A percentile compares a stretch with the other conserved stretches of the same genome.
These are phyloP conservation scores for Pogonognathellus flavescens DNA, from an alignment of 1,140 invertebrate genomes.

Conservation along the genomic window DNA sequence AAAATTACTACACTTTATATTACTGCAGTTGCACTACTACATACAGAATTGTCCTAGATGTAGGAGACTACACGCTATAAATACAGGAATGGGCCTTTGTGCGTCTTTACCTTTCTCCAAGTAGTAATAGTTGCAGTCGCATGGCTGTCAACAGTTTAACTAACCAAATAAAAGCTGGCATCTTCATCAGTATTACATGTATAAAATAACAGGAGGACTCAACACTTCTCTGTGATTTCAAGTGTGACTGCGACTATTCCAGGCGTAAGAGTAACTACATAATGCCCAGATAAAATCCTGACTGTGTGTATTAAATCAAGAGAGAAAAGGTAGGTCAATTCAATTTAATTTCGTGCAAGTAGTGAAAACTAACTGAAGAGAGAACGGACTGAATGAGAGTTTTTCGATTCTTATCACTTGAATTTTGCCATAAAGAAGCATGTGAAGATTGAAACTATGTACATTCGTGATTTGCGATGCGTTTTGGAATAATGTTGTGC, in stretches of 20 bases:
- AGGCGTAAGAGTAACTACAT: too few species aligned
- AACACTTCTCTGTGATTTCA: not conserved
- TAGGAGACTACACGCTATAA: too few species aligned
- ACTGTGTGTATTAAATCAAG: too few species aligned
- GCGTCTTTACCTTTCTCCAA: too few species aligned
- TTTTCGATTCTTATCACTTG: not conserved
- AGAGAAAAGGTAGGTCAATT: constrained; percentile 27
- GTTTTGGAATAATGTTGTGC: not conserved
- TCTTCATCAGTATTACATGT: not conserved
- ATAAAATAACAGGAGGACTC: too few species aligned
- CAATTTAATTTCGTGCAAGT: not conserved
- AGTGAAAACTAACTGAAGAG: not conserved
- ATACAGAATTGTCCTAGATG: too few species aligned
- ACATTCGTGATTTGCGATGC: not conserved
- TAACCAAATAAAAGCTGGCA: constrained; percentile 12
- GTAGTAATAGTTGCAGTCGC: too few species aligned
- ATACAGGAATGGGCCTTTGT: too few species aligned
- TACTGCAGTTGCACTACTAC: too few species aligned
- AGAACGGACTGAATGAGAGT: not conserved
- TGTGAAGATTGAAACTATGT: not conserved
- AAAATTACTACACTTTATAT: too few species aligned
- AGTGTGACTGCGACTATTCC: too few species aligned
- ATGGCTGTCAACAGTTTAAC: constrained; percentile 21
- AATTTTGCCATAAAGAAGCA: not conserved
- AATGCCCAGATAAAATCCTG: too few species aligned